Base-by-base conservation (phyloP, 2,797 vertebrate species). In the Acridotheres tristis region DNA sequence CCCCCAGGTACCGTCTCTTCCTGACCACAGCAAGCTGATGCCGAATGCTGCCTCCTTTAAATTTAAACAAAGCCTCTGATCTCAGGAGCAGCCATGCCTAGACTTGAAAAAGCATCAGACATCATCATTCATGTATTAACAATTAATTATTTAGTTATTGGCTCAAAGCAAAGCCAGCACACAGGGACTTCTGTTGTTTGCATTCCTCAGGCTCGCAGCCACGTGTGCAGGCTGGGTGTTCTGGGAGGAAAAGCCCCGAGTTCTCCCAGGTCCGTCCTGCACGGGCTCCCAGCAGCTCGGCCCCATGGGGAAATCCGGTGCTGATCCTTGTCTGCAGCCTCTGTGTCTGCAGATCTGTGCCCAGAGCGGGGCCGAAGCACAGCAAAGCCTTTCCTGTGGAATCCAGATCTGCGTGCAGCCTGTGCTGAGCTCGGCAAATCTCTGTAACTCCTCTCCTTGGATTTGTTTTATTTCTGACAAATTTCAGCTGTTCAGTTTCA, bases 141-240 rank as follows among this genome's bases (percentile, higher is more conserved):
- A 53, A 55, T 74, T 55, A 85, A 84, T 80, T 72, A 80, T 66
- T 92, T 59, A 75, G 58, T 13, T 65, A 36, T 55, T 50, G 36
- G 54, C 36, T 88, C 59, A 25, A 34, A 87, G 87, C 27, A 43
- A 75, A 86, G 51, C 42, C 43, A 30, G 68, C 43, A 30, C 40
- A 23, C 27, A 0, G 1, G n/a, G 26, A 19, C 25, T 19, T 8
- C 9, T 9, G 25, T 1, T 57, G 30, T n/a, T 43, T 86, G 51
- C 20, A 5, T 20, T 80, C 57, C 73, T 71, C 74, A 20, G 48
- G 57, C 34, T 53, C 10, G 42, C 26, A 43, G 67, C 66, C 65
- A 25, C 0, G 0, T 2, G 16, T 4, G 2, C 6, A 5, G n/a
- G 7, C 63, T 72, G 6, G 2, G 3, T 21, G 38, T 58, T 50